Percentiles rank a stretch among this genome's conserved stretches.
Evolutionary conservation across 1,140 invertebrate species (phyloP).

Genomic region (Dendroctonus ponderosae): DNA sequence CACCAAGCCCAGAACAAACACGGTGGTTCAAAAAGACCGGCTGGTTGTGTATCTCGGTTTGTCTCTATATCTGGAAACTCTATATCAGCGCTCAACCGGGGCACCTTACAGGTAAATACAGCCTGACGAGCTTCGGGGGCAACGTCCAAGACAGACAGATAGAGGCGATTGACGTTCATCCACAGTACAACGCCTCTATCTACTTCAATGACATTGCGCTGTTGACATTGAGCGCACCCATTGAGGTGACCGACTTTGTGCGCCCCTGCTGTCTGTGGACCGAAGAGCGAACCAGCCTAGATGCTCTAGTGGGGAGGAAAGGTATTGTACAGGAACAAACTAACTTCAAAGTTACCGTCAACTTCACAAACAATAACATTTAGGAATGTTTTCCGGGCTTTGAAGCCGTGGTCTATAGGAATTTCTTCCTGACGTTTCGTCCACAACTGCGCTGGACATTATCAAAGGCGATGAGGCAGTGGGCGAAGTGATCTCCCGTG

Average conservation of each 20-base stretch:
- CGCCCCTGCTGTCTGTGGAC: constrained; percentile 63
- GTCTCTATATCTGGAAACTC: constrained; percentile 1
- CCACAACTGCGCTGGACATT: too few species aligned
- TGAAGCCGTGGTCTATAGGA: too few species aligned
- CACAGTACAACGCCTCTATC: constrained; percentile 56
- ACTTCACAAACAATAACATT: too few species aligned
- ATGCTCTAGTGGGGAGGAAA: constrained; percentile 52
- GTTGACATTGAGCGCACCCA: constrained; percentile 52
- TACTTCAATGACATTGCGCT: constrained; percentile 61
- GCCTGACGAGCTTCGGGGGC: constrained; percentile 52
- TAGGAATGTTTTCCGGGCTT: too few species aligned
- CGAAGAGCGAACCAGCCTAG: constrained; percentile 49
- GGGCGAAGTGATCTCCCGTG: too few species aligned
- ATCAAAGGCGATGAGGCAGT: too few species aligned
- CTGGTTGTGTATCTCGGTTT: constrained; percentile 45
- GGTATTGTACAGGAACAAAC: too few species aligned
- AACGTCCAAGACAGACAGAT: constrained; percentile 50
- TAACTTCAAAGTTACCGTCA: too few species aligned
- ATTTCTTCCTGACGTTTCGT: too few species aligned
- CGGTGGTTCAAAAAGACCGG: constrained; percentile 30
- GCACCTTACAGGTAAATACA: constrained; percentile 54
- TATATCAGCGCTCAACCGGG: background rate
- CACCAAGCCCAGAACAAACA: constrained; percentile 38
- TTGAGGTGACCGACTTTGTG: constrained; percentile 56
- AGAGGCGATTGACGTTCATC: constrained; percentile 55